A percentile compares a stretch with the other conserved stretches of the same genome.
These are phyloP conservation scores for Nasua narica DNA, from an alignment of 2,797 vertebrate species.

Conservation along the genomic window DNA sequence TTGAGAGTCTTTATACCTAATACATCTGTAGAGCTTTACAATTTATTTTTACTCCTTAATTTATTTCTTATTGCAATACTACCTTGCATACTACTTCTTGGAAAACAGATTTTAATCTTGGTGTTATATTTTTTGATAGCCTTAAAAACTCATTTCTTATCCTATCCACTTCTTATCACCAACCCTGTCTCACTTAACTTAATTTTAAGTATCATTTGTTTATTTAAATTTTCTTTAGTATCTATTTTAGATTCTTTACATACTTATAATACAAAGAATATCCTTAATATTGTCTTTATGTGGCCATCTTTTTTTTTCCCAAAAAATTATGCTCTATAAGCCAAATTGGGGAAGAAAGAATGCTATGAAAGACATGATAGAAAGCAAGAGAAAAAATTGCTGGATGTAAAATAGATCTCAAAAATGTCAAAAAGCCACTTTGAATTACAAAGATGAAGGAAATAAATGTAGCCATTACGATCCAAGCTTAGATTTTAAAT, in stretches of 20 bases:
- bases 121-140: not conserved
- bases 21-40: not conserved
- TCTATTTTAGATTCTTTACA: not conserved
- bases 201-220: not conserved
- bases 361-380: not conserved
- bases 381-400: not conserved
- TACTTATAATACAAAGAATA: not conserved
- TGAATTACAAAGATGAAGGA: not conserved
- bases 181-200: not conserved
- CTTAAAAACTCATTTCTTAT: not conserved
- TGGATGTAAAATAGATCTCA: not conserved
- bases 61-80: not conserved
- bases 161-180: not conserved
- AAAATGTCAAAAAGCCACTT: not conserved
- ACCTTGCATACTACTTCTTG: not conserved
- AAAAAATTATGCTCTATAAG: not conserved
- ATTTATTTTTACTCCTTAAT: not conserved
- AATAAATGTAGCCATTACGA: not conserved
- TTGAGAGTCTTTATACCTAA: not conserved
- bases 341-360: not conserved
- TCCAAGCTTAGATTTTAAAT: not conserved
- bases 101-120: not conserved
- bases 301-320: not conserved
- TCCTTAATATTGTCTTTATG: not conserved
- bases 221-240: not conserved